Conservation (phyloP, 2,113 vertebrate species). For the Zosterops borbonicus region DNA sequence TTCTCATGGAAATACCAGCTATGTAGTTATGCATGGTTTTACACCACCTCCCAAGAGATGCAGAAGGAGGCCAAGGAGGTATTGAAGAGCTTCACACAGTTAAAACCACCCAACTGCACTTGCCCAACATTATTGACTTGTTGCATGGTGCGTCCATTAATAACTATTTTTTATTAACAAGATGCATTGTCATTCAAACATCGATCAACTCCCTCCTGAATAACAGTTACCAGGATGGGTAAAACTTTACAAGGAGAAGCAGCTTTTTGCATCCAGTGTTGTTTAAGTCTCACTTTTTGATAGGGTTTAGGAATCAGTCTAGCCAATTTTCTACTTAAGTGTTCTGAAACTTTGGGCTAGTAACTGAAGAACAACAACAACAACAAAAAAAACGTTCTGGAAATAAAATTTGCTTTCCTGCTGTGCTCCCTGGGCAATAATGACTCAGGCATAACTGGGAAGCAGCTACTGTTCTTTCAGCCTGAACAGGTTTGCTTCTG, state of each 20-base stretch:
- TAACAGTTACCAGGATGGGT: not conserved
- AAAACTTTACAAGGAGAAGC: not conserved
- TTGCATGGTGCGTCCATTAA: rapidly evolving
- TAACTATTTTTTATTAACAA: not conserved
- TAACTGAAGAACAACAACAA: not conserved
- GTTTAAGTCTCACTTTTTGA: not conserved
- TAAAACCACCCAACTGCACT: not conserved
- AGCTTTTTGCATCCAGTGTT: not conserved
- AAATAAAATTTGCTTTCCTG: not conserved
- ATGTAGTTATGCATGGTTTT: not conserved
- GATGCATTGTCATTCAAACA: not conserved
- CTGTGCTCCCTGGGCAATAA: not conserved
- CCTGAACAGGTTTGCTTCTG: not conserved
- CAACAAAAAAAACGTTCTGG: not conserved
- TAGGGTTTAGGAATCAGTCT: not conserved
- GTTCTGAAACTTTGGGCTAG: not conserved
- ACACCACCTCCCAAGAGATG: not conserved
- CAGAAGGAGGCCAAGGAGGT: not conserved
- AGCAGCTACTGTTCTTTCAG: not conserved
- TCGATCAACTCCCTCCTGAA: not conserved
- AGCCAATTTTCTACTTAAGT: not conserved
- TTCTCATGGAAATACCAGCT: not conserved
- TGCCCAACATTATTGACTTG: rapidly evolving
- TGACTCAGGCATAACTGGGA: not conserved
- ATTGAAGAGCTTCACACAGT: not conserved